These are phyloP conservation scores for Wasmannia auropunctata DNA, from an alignment of 1,140 invertebrate species.

Conservation along the genomic window DNA sequence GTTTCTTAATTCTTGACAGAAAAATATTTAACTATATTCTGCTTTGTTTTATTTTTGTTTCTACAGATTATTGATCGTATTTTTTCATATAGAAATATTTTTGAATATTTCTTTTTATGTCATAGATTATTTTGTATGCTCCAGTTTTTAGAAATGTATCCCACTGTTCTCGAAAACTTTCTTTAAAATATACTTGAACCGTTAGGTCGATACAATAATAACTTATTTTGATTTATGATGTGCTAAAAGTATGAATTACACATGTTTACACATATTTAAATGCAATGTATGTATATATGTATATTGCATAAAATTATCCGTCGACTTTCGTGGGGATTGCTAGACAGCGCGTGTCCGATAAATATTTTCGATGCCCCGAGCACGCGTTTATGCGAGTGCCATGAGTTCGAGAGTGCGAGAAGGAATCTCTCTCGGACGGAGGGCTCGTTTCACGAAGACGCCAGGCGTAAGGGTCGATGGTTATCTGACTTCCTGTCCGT, in stretches of 20 bases:
- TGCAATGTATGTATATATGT: neutral
- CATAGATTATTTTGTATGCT: neutral
- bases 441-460: conserved; percentile 69
- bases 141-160: neutral
- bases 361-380: conserved; percentile 53
- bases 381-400: conserved; percentile 41
- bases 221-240: neutral
- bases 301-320: neutral
- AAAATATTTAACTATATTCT: neutral
- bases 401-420: conserved; percentile 42
- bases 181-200: neutral
- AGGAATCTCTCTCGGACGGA: conserved; percentile 57
- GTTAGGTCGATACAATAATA: neutral
- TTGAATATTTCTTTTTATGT: neutral
- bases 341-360: conserved; percentile 9
- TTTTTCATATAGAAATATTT: neutral
- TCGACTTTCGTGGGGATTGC: neutral
- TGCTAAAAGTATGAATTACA: neutral
- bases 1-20: neutral
- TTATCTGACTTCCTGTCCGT: conserved; percentile 77
- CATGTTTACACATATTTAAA: neutral
- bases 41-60: conserved; percentile 6
- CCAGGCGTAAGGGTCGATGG: conserved; percentile 74
- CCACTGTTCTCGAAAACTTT: neutral
- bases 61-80: neutral